Evolutionary conservation across 2,797 vertebrate genomes (phyloP).

Genomic region (Otolemur crassicaudatus): DNA sequence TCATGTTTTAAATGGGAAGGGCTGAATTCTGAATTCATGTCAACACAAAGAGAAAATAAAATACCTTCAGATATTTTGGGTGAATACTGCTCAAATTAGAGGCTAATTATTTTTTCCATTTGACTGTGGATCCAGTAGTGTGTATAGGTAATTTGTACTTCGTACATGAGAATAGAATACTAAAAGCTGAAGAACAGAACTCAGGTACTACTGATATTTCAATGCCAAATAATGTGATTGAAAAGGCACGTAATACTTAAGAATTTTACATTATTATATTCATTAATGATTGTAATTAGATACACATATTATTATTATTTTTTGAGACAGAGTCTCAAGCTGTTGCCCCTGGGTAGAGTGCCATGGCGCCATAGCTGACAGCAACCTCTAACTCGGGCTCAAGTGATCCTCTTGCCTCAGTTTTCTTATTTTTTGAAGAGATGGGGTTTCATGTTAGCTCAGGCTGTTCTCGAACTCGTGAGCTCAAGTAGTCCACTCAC

Average conservation of each 20-base stretch:
- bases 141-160: background rate
- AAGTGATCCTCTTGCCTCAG: too few species aligned
- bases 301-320: background rate
- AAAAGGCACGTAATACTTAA: slow-evolving; percentile 37
- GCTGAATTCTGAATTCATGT: background rate
- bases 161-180: background rate
- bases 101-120: background rate
- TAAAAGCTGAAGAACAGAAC: slow-evolving; percentile 24
- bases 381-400: too few species aligned
- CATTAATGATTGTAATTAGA: background rate
- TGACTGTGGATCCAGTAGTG: background rate
- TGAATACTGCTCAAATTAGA: background rate
- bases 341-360: too few species aligned
- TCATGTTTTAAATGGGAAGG: background rate
- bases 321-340: too few species aligned
- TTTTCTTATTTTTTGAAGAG: too few species aligned
- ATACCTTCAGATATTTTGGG: background rate
- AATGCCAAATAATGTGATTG: background rate
- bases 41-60: slow-evolving; percentile 28
- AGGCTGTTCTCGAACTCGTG: too few species aligned
- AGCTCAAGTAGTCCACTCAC: too few species aligned
- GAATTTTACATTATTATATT: slow-evolving; percentile 35
- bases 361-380: too few species aligned
- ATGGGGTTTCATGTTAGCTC: too few species aligned
- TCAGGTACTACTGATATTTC: background rate